Evolutionary conservation across 1,140 invertebrate genomes (phyloP).

Genomic region (Dolichoris vasculosae): DNA sequence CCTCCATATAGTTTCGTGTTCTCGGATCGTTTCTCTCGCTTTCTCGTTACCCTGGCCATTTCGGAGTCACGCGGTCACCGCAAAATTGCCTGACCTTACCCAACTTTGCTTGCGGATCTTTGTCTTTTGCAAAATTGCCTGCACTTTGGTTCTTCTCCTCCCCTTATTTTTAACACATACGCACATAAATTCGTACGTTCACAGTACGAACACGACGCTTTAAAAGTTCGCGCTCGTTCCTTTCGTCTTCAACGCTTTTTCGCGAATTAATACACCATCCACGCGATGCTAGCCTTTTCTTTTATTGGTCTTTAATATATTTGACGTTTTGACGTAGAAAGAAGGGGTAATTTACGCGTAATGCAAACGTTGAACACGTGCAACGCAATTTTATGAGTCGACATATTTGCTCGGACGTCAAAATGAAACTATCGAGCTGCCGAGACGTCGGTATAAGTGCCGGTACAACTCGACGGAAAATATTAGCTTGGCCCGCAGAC

Average conservation of each 20-base stretch:
- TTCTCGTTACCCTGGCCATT: neutral
- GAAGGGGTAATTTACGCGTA: too few relatives aligned
- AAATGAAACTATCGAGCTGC: neutral
- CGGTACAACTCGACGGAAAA: neutral
- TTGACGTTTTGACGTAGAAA: too few relatives aligned
- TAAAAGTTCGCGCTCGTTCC: too few relatives aligned
- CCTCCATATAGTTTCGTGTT: neutral
- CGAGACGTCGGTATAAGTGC: neutral
- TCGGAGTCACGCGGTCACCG: slow-evolving; percentile 10
- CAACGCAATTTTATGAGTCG: slow-evolving; percentile 8
- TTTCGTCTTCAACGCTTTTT: too few relatives aligned
- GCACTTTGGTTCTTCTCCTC: neutral
- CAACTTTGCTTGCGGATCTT: slow-evolving; percentile 11
- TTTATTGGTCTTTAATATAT: neutral
- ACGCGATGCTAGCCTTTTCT: neutral
- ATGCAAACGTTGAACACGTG: neutral
- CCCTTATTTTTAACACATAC: neutral
- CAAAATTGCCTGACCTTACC: slow-evolving; percentile 22
- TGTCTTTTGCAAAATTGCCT: slow-evolving; percentile 6
- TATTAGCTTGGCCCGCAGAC: slow-evolving; percentile 12
- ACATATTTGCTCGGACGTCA: neutral
- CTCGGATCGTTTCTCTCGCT: neutral
- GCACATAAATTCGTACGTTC: too few relatives aligned
- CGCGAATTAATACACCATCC: too few relatives aligned
- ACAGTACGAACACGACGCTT: too few relatives aligned